Conservation (phyloP, 2,888 invertebrate genomes). For the Serripes groenlandicus region DNA sequence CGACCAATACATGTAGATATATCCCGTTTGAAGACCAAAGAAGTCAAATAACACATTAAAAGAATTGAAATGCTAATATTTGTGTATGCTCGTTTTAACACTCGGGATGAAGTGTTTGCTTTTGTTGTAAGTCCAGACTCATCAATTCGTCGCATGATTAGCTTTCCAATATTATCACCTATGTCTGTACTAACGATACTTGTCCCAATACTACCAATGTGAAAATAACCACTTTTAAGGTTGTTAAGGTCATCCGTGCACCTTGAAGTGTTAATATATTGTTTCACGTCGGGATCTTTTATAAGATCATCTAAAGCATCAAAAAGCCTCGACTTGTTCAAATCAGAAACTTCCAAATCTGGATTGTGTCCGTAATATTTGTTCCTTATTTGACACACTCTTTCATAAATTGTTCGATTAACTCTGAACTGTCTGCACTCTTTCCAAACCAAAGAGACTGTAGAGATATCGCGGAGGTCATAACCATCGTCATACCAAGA, state of each 20-base stretch:
- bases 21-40: no score
- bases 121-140: background rate
- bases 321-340: background rate
- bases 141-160: background rate
- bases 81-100: background rate
- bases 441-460: background rate
- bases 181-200: background rate
- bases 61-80: no score
- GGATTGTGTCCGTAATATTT: background rate
- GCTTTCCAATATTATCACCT: background rate
- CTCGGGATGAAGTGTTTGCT: background rate
- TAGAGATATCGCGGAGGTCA: slow-evolving; percentile 9
- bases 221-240: background rate
- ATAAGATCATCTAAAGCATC: slow-evolving; percentile 1
- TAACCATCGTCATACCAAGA: no score
- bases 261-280: background rate
- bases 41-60: no score
- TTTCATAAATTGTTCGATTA: background rate
- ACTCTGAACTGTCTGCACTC: background rate
- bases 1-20: no score
- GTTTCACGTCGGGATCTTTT: background rate
- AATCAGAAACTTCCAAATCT: background rate
- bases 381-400: background rate
- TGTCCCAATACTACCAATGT: no score
- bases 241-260: background rate